A percentile compares a stretch with the other conserved stretches of the same genome.
These are phyloP conservation scores for Apamea anceps DNA, from an alignment of 2,888 invertebrate genomes.

Conservation along the genomic window DNA sequence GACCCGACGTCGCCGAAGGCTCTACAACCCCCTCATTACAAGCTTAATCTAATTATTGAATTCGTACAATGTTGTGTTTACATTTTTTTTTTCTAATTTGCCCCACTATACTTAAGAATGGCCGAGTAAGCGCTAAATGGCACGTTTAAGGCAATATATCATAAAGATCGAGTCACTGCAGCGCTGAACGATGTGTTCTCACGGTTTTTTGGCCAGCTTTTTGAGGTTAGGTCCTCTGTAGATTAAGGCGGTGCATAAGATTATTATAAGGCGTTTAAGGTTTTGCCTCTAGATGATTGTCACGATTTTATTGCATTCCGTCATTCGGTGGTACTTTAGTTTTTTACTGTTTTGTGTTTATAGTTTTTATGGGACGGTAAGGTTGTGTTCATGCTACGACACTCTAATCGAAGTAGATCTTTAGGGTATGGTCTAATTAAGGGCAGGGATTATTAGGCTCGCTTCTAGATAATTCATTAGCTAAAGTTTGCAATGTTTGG, in stretches of 20 bases:
- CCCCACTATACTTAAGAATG: constrained; percentile 89
- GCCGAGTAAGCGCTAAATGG: constrained; percentile 90
- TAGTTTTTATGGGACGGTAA: constrained; percentile 24
- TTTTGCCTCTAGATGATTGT: constrained; percentile 87
- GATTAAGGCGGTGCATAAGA: constrained; percentile 77
- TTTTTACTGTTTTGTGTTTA: constrained; percentile 46
- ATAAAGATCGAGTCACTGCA: constrained; percentile 86
- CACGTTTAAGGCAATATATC: constrained; percentile 90
- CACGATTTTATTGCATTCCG: constrained; percentile 80
- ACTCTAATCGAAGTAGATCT: background rate
- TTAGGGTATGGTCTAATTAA: background rate
- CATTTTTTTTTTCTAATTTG: constrained; percentile 89
- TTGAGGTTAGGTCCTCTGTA: constrained; percentile 72
- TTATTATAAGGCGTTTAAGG: constrained; percentile 71
- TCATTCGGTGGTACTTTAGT: constrained; percentile 61
- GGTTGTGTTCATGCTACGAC: constrained; percentile 15
- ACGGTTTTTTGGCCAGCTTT: constrained; percentile 82
- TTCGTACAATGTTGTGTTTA: constrained; percentile 90
- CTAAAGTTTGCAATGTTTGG: background rate
- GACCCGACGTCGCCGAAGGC: constrained; percentile 86
- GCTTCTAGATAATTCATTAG: background rate
- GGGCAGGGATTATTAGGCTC: accelerated
- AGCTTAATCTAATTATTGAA: constrained; percentile 90
- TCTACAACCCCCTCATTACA: constrained; percentile 87
- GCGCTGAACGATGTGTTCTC: constrained; percentile 82